Base-by-base conservation (phyloP, 1,140 invertebrate genomes). In the Acromyrmex heyeri region DNA sequence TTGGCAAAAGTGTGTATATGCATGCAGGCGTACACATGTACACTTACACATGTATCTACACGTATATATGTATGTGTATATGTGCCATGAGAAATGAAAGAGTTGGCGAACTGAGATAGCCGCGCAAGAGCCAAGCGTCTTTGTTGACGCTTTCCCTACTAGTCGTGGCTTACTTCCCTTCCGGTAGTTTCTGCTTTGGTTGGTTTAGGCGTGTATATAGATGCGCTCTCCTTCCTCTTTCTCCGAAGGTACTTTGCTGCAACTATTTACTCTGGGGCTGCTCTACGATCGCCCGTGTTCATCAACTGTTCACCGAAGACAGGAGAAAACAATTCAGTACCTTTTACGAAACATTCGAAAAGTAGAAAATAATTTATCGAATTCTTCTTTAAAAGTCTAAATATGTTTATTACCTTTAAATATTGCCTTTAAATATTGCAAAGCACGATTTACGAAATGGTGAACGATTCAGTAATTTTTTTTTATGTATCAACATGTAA, bases 181-280 rank as follows among this genome's bases (percentile, higher is more conserved):
- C 67, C 61, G 72, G 70, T 81, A 88, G 86, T 86, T 91, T 90
- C 86, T 73, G 30, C 50, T 65, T 90, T 82, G 55, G 86, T 88
- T 81, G 57, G 76, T 82, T 90, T 90, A 90, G 82, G 65, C 81
- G 44, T 90, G 62, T 87, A 70, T 64, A 73, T 78, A 79, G 73
- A 34, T 64, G 50, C 82, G 64, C 16, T 57, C 24, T 48, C 30
- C 27, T 18, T 4, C 55, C 34, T 59, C n/a, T 34, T 69, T 50
- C 64, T 62, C 70, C 57, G 18, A 24, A 76, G 61, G 76, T 53
- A 77, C 62, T 62, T 86, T 77, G 76, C 85, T 57, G 44, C 77
- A 85, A 88, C 87, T 89, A 86, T 90, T 90, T 90, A 76, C 87
- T 82, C 53, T 30, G 38, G 14, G 53, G 55, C 57, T 89, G 55